phyloP scores from a whole-genome alignment of 2,797 vertebrate genomes.

The Falco novaeseelandiae region DNA sequence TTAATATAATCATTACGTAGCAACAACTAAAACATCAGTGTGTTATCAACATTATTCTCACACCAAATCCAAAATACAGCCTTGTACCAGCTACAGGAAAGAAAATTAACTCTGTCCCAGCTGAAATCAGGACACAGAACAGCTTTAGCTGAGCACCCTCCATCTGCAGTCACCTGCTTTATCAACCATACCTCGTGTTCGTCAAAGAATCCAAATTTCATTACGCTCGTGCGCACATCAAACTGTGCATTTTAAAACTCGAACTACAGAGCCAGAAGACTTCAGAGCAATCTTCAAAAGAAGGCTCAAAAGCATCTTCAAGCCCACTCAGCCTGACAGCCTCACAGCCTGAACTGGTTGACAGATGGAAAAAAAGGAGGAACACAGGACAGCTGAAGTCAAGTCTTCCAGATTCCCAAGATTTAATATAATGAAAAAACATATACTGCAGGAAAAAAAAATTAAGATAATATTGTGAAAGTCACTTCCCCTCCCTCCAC shows the following conservation, averaged over 20 bases:
- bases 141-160: background rate
- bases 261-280: background rate
- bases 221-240: fast-evolving
- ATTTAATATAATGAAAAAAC: background rate
- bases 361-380: background rate
- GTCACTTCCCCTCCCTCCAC: background rate
- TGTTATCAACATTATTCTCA: too few relatives aligned
- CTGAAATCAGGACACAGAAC: background rate
- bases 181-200: background rate
- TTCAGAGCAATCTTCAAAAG: conserved; percentile 18
- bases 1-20: too few relatives aligned
- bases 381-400: background rate
- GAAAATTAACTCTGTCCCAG: too few relatives aligned
- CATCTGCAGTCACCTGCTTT: background rate
- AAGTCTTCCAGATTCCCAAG: background rate
- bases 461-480: background rate
- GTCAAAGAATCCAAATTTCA: background rate
- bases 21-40: too few relatives aligned
- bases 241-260: background rate
- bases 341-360: background rate
- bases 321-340: background rate
- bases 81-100: too few relatives aligned
- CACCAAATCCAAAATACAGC: too few relatives aligned
- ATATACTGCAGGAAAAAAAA: background rate
- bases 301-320: background rate